Base-by-base conservation (phyloP, 2,888 invertebrate species). In the Zygogramma bicolorata region DNA sequence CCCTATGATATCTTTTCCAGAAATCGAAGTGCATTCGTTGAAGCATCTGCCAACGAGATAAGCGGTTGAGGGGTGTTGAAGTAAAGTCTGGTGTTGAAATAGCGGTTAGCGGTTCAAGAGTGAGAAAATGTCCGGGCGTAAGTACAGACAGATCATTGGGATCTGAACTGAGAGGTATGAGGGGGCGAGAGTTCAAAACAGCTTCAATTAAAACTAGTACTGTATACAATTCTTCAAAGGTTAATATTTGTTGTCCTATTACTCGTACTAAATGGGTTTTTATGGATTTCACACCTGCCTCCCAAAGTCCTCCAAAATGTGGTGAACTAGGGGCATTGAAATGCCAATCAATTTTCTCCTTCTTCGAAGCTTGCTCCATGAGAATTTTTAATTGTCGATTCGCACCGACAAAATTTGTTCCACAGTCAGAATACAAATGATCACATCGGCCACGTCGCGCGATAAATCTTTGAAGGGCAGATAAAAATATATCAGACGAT, bases 221-320 rank as follows among this genome's bases (percentile, higher is more conserved):
- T 1, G 80, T 82, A 18, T 61, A 38, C 27, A 83, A 73, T 60
- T 84, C 79, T 66, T 82, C 79, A 60, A 74, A 79, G 4, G 77
- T 80, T 59, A 67, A 2, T 81, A 57, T 15, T 40, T 65, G 18
- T 29, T 76, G 70, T 5, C 81, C 79, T n/a, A 82, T 65, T 5
- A 81, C 57, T 13, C 68, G 40, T 25, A 62, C 42, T 40, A 73
- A 71, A 61, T 76, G 73, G 18, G 31, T n/a, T 34, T 74, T 70
- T 10, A 68, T 61, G 2, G 59, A 58, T 22, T 75, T 75, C 1
- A 74, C 53, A 34, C 71, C 69, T 5, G 75, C 71, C 46, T 71
- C 74, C 75, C 71, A 75, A 1, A 77, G 18, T 18, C 73, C 77
- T 18, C 77, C 75, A 58, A 77, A 72, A 58, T 76, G 74, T 10